Percentiles rank a stretch among this genome's conserved stretches.
Conservation (phyloP, 2,113 vertebrate species). For the Uria lomvia region DNA sequence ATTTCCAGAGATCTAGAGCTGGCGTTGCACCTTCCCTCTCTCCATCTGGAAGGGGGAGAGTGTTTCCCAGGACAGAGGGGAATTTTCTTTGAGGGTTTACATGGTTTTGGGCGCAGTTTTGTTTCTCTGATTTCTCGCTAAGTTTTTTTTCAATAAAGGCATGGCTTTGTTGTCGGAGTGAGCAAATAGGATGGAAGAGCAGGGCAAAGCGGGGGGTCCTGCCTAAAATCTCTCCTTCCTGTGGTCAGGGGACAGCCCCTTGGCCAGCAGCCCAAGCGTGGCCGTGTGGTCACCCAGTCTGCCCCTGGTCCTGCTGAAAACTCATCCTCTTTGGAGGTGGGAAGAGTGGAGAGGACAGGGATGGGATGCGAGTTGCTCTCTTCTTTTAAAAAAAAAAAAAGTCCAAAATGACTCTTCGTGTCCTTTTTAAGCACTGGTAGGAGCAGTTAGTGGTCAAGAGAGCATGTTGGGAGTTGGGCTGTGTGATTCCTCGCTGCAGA, state of each 20-base stretch:
- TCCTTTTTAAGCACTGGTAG: not conserved
- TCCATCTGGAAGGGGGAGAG: not conserved
- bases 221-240: not conserved
- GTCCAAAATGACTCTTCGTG: not conserved
- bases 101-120: not conserved
- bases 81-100: not conserved
- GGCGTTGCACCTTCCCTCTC: not conserved
- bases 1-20: not conserved
- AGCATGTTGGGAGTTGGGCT: not conserved
- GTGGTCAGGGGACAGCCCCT: rapidly evolving
- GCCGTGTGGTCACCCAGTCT: not conserved
- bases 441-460: not conserved
- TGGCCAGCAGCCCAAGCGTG: not conserved
- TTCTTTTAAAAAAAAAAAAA: not conserved
- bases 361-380: not conserved
- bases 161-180: not conserved
- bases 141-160: not conserved
- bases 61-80: not conserved
- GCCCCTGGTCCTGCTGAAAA: not conserved
- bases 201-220: not conserved
- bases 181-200: not conserved
- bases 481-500: not conserved
- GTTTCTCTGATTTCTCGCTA: not conserved
- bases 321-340: too few species aligned
- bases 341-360: not conserved